Base-by-base conservation (phyloP, 2,888 invertebrate species). In the Pristionchus japonicus region DNA sequence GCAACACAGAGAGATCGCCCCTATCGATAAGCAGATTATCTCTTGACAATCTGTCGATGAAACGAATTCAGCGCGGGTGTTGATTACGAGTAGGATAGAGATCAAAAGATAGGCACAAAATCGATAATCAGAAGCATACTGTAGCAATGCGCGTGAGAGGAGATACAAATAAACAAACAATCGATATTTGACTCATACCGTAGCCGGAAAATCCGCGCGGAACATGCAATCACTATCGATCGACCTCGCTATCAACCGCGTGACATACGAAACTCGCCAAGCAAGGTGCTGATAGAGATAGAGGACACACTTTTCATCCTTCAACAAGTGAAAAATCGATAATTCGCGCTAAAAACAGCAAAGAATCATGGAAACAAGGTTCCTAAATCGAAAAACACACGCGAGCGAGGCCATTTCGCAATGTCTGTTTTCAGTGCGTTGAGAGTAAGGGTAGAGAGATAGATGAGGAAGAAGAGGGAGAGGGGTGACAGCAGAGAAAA, bases 361-460 rank as follows among this genome's bases (percentile, higher is more conserved):
- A n/a, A 23, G 9, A 70, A 70, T 34, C 70, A 70, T 37, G 37
- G 70, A 70, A 70, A 70, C 70, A 70, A 70, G 6, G 70, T 20
- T 13, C 57, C 52, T 23, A 37, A 37, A 83, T 82, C 49, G 27
- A 34, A n/a, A 57, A 52, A 80, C n/a, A 40, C 49, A 37, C 52
- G 9, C 17, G 31, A 27, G 37, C 9, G n/a, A n/a, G n/a, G 57
- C 77, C 77, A 23, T 77, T 77, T 77, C 77, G 47, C 77, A 77
- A 77, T 77, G 77, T n/a, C n/a, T 27, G 61, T 77, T 77, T 74
- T 74, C 74, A 74, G 74, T 74, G 37, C 77, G 27, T 27, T 52
- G 31, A 15, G 27, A 34, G 64, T 6, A 31, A 37, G 64, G 67
- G 64, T 27, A 31, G 27, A 43, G 74, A 37, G 49, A 43, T 34